A percentile compares a stretch with the other conserved stretches of the same genome.
These are phyloP conservation scores for Apogon talboti DNA, from an alignment of 2,797 vertebrate species.

Conservation along the genomic window DNA sequence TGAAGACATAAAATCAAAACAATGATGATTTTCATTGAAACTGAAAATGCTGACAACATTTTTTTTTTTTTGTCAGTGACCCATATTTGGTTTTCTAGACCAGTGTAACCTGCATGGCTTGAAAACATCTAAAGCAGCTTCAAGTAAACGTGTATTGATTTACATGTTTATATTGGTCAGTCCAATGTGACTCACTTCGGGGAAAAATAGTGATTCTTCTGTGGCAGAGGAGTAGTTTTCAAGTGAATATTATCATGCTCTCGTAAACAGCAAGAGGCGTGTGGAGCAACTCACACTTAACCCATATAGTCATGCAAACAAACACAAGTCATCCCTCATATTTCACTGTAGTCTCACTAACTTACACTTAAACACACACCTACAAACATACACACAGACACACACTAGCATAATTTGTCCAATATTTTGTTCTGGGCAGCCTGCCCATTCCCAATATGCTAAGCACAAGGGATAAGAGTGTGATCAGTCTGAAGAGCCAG, in stretches of 20 bases:
- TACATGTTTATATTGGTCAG: not conserved
- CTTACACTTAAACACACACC: conserved; percentile 2
- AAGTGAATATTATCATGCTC: conserved; percentile 23
- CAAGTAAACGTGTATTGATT: too few relatives aligned
- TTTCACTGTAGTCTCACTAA: conserved; percentile 36
- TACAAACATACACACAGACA: conserved; percentile 38
- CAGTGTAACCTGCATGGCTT: too few relatives aligned
- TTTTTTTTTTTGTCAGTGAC: too few relatives aligned
- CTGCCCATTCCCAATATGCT: conserved; percentile 76
- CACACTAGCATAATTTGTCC: conserved; percentile 66
- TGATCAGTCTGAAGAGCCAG: conserved; percentile 73
- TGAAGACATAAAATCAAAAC: too few relatives aligned
- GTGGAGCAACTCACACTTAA: conserved; percentile 38
- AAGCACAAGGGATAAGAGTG: conserved; percentile 74
- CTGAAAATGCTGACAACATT: too few relatives aligned
- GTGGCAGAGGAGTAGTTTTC: conserved; percentile 22
- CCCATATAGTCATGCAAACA: conserved; percentile 46
- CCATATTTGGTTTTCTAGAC: too few relatives aligned
- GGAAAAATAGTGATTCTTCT: not conserved
- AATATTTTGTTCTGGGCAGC: conserved; percentile 78
- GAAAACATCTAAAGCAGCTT: too few relatives aligned
- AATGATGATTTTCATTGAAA: too few relatives aligned
- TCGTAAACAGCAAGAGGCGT: conserved; percentile 29
- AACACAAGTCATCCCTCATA: conserved; percentile 41
- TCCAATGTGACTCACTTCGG: not conserved